A percentile compares a stretch with the other conserved stretches of the same genome.
Evolutionary conservation across 1,140 invertebrate genomes (phyloP).

Genomic region (Saccostrea glomerata): DNA sequence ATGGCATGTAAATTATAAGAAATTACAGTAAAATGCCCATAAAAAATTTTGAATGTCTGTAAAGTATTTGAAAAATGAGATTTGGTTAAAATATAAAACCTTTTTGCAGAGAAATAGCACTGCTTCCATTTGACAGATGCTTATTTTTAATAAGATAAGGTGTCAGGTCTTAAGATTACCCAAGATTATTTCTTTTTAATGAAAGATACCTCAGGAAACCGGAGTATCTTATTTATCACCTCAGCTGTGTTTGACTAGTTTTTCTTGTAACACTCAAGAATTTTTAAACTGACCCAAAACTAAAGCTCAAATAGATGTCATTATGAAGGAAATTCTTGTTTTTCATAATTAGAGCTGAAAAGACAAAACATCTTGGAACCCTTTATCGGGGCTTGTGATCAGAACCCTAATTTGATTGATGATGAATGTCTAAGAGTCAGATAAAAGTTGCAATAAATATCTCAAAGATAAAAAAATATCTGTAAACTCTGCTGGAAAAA

Average conservation of each 20-base stretch:
- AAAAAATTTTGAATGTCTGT: constrained; percentile 9
- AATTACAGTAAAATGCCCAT: background rate
- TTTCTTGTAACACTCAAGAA: background rate
- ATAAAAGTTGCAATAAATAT: constrained; percentile 35
- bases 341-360: constrained; percentile 29
- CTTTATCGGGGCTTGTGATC: constrained; percentile 7
- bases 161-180: constrained; percentile 25
- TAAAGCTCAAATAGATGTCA: background rate
- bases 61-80: constrained; percentile 2
- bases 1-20: background rate
- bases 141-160: constrained; percentile 22
- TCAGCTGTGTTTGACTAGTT: constrained; percentile 20
- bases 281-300: constrained; percentile 30
- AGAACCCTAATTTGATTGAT: constrained; percentile 34
- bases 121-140: background rate
- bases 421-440: constrained; percentile 15
- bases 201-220: constrained; percentile 27
- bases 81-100: background rate
- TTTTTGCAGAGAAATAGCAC: background rate
- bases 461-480: constrained; percentile 33
- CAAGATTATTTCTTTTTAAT: constrained; percentile 32
- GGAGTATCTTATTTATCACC: constrained; percentile 25
- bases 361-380: background rate
- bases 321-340: constrained; percentile 27
- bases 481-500: constrained; percentile 28